Base-by-base conservation (phyloP, 2,888 invertebrate genomes). In the Kuschelorhynchus macadamiae region DNA sequence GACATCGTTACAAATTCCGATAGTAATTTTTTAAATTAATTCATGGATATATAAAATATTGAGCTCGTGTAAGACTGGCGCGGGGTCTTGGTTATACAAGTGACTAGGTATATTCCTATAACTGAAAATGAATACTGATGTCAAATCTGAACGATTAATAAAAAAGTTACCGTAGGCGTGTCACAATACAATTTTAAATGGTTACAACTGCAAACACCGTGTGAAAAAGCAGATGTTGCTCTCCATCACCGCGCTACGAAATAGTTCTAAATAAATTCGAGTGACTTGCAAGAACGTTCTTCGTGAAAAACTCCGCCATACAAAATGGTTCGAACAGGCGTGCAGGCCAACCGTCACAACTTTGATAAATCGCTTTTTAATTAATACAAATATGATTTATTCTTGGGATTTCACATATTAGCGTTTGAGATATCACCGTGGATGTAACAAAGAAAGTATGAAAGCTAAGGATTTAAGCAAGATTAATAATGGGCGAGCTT, bases 381-480 rank as follows among this genome's bases (percentile, higher is more conserved):
- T 64, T 32, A 57, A 30, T 56, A 64, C 64, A 64, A 64, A 64
- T 33, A 57, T 36, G 47, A 64, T 56, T 56, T 56, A 64, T 63
- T 33, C 33, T 9, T 39, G 20, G 36, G 20, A 18, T 52, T 52
- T 52, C 7, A 25, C 36, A n/a, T 20, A 52, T 52, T 18, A 52
- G 20, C 20, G 8, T 52, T 20, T 7, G 17, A 50, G 33, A 20
- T 52, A 52, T 52, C 52, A 12, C 36, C 36, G 9, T 36, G 11
- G 9, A 30, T 36, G 2, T 7, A 36, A 52, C 20, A 52, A 52
- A 52, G 25, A 36, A 33, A 36, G 36, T 36, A 52, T 52, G 52
- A 52, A 52, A 12, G 33, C 20, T 11, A 21, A 14, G 20, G 33
- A 52, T 36, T 5, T 14, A n/a, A 25, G 33, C n/a, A 36, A 52